phyloP scores from a whole-genome alignment of 2,113 vertebrate species.

The Procavia capensis region DNA sequence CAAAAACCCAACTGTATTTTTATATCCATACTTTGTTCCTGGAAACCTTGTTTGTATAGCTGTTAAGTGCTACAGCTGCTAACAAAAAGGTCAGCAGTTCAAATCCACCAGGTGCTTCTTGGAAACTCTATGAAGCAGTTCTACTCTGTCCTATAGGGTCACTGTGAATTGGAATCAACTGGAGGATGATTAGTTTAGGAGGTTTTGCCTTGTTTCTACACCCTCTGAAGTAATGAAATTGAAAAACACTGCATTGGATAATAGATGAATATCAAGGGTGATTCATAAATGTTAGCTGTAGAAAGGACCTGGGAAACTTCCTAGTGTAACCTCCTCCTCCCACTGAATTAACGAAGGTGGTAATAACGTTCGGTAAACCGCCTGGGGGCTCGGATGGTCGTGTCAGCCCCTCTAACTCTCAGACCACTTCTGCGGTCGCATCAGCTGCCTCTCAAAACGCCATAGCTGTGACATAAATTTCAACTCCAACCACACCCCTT shows the following conservation, averaged over 20 bases:
- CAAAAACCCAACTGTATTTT: neutral
- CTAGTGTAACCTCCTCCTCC: neutral
- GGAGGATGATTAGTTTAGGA: too few species aligned
- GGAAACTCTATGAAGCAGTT: too few species aligned
- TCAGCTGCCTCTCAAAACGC: neutral
- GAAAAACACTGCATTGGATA: neutral
- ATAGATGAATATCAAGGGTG: neutral
- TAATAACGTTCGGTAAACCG: conserved; percentile 28
- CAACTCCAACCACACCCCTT: too few species aligned
- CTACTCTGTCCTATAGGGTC: too few species aligned
- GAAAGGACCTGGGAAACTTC: neutral
- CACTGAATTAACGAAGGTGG: conserved; percentile 27
- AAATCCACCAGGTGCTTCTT: too few species aligned
- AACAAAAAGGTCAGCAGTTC: too few species aligned
- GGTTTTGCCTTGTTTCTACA: neutral
- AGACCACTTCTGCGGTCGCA: neutral
- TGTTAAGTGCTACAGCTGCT: too few species aligned
- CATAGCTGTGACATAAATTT: too few species aligned
- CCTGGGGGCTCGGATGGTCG: conserved; percentile 14
- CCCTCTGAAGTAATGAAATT: neutral
- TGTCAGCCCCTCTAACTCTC: neutral
- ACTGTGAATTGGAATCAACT: too few species aligned
- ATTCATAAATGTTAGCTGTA: neutral
- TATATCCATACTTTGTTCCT: neutral
- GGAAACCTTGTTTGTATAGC: too few species aligned